These are phyloP conservation scores for Apodemia duryi DNA, from an alignment of 2,888 invertebrate genomes.

Conservation along the genomic window DNA sequence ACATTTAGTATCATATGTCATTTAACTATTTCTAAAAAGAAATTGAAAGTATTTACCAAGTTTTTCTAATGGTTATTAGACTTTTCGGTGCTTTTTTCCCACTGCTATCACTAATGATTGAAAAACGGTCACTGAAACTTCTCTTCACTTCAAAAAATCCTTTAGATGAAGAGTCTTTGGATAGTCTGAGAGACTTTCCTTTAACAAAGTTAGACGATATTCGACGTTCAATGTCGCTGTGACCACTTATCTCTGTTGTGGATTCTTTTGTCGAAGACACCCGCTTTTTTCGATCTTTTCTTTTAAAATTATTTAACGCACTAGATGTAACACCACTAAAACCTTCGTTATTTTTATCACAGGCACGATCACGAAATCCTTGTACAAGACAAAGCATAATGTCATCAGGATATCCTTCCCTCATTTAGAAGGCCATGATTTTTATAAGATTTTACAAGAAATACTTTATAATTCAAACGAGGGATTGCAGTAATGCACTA, in stretches of 20 bases:
- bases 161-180: constrained; percentile 42
- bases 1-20: too few species aligned
- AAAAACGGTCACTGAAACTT: constrained; percentile 70
- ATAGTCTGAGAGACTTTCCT: constrained; percentile 56
- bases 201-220: constrained; percentile 44
- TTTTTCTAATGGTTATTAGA: constrained; percentile 68
- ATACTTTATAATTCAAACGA: not conserved
- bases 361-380: constrained; percentile 76
- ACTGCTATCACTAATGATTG: constrained; percentile 57
- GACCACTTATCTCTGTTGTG: constrained; percentile 35
- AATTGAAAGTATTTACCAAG: constrained; percentile 55
- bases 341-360: constrained; percentile 50
- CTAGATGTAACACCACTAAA: constrained; percentile 40
- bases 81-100: constrained; percentile 54
- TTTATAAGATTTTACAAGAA: constrained; percentile 14
- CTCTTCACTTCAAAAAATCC: constrained; percentile 62
- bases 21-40: not conserved
- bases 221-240: constrained; percentile 43
- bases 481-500: too few species aligned
- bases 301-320: constrained; percentile 30
- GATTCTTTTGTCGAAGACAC: constrained; percentile 31
- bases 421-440: constrained; percentile 70
- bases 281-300: constrained; percentile 41
- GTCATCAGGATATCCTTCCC: constrained; percentile 70
- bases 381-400: constrained; percentile 86